Evolutionary conservation across 2,888 invertebrate species (phyloP), one percentile per base, ranked within the genome.

Genomic region (Epicampocera succincta): DNA sequence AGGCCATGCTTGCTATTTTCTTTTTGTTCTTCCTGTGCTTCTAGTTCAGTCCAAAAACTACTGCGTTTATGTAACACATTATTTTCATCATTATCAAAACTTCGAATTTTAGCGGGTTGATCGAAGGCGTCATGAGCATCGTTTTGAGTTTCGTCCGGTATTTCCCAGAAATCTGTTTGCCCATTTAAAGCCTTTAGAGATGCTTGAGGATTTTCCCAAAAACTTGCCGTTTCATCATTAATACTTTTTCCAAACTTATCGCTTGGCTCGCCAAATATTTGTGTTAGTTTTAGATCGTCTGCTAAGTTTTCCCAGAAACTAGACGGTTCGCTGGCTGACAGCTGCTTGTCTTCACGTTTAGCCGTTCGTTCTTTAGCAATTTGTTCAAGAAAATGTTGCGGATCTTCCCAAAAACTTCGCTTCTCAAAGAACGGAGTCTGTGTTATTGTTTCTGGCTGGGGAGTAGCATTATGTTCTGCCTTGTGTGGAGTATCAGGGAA

Each of bases 41-140:
- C 82, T 19, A 82, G 13, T n/a, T 69, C 77, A 19, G 65, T 4
- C 81, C 81, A 82, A 66, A 82, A 82, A 56, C 82, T 82, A 17
- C 54, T 61, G n/a, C 78, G 58, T 48, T 82, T 82, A 5, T 71
- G 78, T 19, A 82, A 11, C 0, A 13, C 15, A 6, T 3, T 50
- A 2, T 66, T 44, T 2, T 58, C 25, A 3, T 40, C 40, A 12
- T 63, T 56, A 44, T 11, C 11, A 1, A 33, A 33, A n/a, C 13
- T 29, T 11, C 25, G n/a, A 46, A 15, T 38, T 46, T 72, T n/a
- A 5, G 54, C 29, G 0, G 29, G 15, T 11, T 65, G 11, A 38
- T 12, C 56, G 13, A 40, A 12, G 9, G 11, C 13, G 33, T 42
- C 15, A 1, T 21, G 13, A 13, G 25, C n/a, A 60, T n/a, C 21